Conservation (phyloP, 2,888 invertebrate genomes). For the Agrenia bidenticulata region DNA sequence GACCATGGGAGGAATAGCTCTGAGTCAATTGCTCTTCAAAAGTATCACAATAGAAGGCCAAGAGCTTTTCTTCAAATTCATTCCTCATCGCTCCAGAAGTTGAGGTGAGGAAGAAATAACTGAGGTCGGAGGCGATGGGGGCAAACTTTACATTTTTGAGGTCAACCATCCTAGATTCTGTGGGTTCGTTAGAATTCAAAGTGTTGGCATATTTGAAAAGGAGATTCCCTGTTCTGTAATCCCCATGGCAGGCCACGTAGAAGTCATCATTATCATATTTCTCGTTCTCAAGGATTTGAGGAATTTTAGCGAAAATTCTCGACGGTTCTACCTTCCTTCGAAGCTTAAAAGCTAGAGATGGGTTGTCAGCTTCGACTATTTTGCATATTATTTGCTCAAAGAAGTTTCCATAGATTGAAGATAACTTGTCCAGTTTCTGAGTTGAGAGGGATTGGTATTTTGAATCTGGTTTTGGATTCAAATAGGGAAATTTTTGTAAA, state of each 20-base stretch:
- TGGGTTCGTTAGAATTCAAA: constrained; percentile 32
- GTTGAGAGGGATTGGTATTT: constrained; percentile 2
- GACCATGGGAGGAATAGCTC: constrained; percentile 1
- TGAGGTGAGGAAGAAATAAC: constrained; percentile 28
- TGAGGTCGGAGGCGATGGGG: constrained; percentile 35
- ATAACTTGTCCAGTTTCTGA: constrained; percentile 13
- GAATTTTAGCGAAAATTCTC: constrained; percentile 29
- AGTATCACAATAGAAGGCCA: constrained; percentile 41
- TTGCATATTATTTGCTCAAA: constrained; percentile 29
- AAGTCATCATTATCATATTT: constrained; percentile 40
- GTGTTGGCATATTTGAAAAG: constrained; percentile 29
- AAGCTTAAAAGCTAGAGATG: constrained; percentile 39
- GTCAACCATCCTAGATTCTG: constrained; percentile 26
- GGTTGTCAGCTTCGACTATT: constrained; percentile 35
- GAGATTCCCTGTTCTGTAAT: constrained; percentile 21
- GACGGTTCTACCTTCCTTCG: constrained; percentile 26
- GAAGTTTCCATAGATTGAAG: constrained; percentile 22
- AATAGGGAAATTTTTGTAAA: constrained; percentile 30
- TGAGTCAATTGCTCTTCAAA: constrained; percentile 36
- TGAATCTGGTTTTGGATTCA: not conserved
- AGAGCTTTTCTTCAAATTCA: constrained; percentile 39
- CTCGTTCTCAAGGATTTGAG: constrained; percentile 32
- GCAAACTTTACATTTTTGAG: constrained; percentile 26
- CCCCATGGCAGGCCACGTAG: constrained; percentile 38
- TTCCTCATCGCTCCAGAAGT: constrained; percentile 18